Percentiles rank a stretch among this genome's conserved stretches.
These are phyloP conservation scores for Dendropsophus ebraccatus DNA, from an alignment of 2,113 vertebrate genomes.

Conservation along the genomic window DNA sequence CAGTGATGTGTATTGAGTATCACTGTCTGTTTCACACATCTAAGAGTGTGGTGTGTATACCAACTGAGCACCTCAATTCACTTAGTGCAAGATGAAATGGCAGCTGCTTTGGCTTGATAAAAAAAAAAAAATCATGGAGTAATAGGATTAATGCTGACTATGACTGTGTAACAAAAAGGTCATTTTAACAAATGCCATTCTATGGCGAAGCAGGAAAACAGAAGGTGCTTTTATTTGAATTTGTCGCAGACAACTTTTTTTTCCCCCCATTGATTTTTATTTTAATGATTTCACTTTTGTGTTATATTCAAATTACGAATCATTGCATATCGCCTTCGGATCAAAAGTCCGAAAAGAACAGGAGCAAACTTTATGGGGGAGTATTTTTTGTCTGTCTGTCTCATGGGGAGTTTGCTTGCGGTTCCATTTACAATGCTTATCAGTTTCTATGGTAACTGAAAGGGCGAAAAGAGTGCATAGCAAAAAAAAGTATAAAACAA, in stretches of 20 bases:
- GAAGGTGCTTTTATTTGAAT: conserved; percentile 23
- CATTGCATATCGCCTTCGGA: not conserved
- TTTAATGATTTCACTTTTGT: not conserved
- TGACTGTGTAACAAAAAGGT: conserved; percentile 65
- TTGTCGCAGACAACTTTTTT: not conserved
- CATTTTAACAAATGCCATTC: conserved; percentile 61
- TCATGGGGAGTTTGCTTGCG: not conserved
- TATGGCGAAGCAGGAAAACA: conserved; percentile 59
- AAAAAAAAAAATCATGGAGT: conserved; percentile 60
- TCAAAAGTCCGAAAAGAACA: not conserved
- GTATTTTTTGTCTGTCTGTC: not conserved
- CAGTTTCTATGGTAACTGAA: not conserved
- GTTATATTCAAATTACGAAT: not conserved
- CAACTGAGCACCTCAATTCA: conserved; percentile 68
- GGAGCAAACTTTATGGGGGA: not conserved
- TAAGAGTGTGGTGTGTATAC: conserved; percentile 44
- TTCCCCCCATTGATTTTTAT: not conserved
- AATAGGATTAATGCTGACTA: conserved; percentile 64
- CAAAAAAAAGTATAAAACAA: not conserved
- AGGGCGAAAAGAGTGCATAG: not conserved
- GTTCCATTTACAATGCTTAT: not conserved
- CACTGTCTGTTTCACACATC: conserved; percentile 59
- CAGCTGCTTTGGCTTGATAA: conserved; percentile 62
- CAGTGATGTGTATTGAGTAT: conserved; percentile 46
- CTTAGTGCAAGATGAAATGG: conserved; percentile 65